These are phyloP conservation scores for Ceyx cyanopectus DNA, from an alignment of 2,113 vertebrate genomes.

Conservation along the genomic window DNA sequence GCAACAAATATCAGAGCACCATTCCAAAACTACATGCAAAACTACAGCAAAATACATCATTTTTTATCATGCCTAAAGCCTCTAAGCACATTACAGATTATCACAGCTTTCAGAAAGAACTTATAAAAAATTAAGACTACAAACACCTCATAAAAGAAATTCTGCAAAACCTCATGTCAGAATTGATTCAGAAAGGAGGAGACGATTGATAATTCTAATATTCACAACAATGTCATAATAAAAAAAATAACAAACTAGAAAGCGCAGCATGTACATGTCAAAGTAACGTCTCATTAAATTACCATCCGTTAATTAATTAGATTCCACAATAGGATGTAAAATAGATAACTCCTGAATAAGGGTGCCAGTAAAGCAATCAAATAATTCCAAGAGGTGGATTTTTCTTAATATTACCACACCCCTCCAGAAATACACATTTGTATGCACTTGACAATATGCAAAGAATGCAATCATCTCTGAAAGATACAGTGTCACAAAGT, in stretches of 20 bases:
- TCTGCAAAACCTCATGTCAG: neutral
- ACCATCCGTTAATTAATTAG: neutral
- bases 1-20: neutral
- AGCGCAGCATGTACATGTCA: neutral
- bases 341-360: constrained; percentile 1
- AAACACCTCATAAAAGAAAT: neutral
- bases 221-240: neutral
- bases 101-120: neutral
- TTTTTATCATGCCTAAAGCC: neutral
- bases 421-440: constrained; percentile 23
- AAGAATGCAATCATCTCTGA: constrained; percentile 32
- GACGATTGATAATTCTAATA: neutral
- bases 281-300: neutral
- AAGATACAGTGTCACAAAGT: constrained; percentile 2
- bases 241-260: neutral
- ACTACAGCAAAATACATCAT: neutral
- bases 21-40: neutral
- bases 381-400: constrained; percentile 40
- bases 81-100: neutral
- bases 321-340: neutral
- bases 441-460: neutral
- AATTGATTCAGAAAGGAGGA: neutral
- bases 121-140: neutral
- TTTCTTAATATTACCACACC: constrained; percentile 29
- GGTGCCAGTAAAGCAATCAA: constrained; percentile 29